Percentiles rank a stretch among this genome's conserved stretches.
These are phyloP conservation scores for Pseudoatta argentina DNA, from an alignment of 1,140 invertebrate genomes.

Conservation along the genomic window DNA sequence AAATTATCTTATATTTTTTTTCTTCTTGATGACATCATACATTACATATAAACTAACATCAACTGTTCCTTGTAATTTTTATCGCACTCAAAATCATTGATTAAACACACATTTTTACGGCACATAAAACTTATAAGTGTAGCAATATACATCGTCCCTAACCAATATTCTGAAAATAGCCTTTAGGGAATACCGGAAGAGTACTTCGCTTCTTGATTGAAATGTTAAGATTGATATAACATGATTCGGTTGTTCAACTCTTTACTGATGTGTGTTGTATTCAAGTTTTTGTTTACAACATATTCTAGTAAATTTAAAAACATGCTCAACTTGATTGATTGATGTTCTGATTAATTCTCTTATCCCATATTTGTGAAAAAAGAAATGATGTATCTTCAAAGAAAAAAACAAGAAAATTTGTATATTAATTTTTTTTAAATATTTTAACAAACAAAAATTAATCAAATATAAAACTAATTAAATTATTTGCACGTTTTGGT, in stretches of 20 bases:
- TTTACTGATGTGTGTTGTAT: neutral
- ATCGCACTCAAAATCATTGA: neutral
- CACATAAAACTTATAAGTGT: neutral
- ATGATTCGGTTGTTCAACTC: neutral
- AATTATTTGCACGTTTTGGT: neutral
- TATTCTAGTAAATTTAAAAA: neutral
- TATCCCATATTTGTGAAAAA: neutral
- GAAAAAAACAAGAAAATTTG: neutral
- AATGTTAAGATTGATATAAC: neutral
- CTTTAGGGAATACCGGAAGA: neutral
- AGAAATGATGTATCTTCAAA: neutral
- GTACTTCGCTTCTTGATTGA: neutral
- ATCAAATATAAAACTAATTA: neutral
- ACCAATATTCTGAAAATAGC: slow-evolving; percentile 46
- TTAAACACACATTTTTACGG: neutral
- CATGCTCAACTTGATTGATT: neutral
- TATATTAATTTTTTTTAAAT: neutral
- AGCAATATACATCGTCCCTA: neutral
- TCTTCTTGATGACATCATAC: slow-evolving; percentile 10
- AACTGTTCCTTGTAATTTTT: neutral
- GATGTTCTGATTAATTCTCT: neutral
- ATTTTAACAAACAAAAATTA: neutral
- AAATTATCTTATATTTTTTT: slow-evolving; percentile 11
- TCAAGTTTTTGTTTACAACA: neutral
- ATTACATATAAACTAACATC: neutral